phyloP scores from a whole-genome alignment of 2,888 invertebrate genomes.

The Sarcophaga subvicina region DNA sequence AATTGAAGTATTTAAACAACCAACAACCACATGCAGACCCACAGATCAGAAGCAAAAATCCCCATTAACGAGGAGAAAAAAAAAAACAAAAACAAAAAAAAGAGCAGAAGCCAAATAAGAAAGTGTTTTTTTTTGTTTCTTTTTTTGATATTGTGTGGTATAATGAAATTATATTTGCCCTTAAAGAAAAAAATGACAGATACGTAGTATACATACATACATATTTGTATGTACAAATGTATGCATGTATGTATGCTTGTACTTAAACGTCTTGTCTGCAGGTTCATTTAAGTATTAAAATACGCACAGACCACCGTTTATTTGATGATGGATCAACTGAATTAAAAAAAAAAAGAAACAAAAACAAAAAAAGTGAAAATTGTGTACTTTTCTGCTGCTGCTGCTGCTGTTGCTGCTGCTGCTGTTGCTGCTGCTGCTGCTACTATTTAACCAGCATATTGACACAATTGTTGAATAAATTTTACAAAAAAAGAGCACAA shows the following conservation, averaged over 20 bases:
- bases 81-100: conserved; percentile 21
- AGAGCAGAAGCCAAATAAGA: conserved; percentile 67
- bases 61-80: background rate
- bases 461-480: conserved; percentile 63
- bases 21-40: conserved; percentile 42
- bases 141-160: background rate
- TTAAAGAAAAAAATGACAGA: conserved; percentile 36
- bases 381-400: conserved; percentile 37
- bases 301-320: conserved; percentile 22
- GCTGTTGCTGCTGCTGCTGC: background rate
- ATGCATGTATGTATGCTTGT: background rate
- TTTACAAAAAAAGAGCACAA: background rate
- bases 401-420: background rate
- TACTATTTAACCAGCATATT: conserved; percentile 51
- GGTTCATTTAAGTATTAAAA: conserved; percentile 10
- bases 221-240: too few relatives aligned
- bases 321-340: conserved; percentile 53
- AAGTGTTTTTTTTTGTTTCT: conserved; percentile 53
- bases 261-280: background rate
- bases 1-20: conserved; percentile 57
- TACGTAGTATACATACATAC: background rate
- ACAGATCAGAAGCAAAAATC: conserved; percentile 25
- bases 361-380: conserved; percentile 61
- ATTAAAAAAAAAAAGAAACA: background rate
- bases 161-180: conserved; percentile 62